Conservation (phyloP, 2,888 invertebrate genomes). For the Notodonta dromedarius region DNA sequence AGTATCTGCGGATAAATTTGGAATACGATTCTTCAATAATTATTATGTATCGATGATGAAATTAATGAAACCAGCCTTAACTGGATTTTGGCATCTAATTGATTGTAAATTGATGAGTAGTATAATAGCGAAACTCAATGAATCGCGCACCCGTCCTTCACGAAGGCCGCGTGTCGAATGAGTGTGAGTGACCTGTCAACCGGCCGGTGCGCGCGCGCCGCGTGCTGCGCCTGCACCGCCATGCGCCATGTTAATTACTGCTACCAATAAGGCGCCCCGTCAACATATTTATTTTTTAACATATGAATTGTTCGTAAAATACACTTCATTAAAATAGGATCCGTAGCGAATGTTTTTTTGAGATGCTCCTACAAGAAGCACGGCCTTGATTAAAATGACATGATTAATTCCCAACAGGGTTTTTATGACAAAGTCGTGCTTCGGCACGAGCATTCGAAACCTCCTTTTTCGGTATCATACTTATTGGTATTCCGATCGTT, state of each 20-base stretch:
- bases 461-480: slow-evolving; percentile 74
- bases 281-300: slow-evolving; percentile 72
- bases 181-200: slow-evolving; percentile 73
- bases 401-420: slow-evolving; percentile 67
- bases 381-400: slow-evolving; percentile 72
- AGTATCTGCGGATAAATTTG: too few relatives aligned
- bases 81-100: neutral
- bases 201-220: slow-evolving; percentile 41
- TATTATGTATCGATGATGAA: too few relatives aligned
- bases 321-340: slow-evolving; percentile 64
- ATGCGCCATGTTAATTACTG: slow-evolving; percentile 76
- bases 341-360: slow-evolving; percentile 57
- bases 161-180: slow-evolving; percentile 66
- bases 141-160: slow-evolving; percentile 63
- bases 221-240: slow-evolving; percentile 57
- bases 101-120: neutral
- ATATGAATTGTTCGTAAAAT: slow-evolving; percentile 65
- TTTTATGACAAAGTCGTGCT: slow-evolving; percentile 64
- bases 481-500: slow-evolving; percentile 63
- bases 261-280: slow-evolving; percentile 75
- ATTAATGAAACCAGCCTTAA: neutral
- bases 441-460: slow-evolving; percentile 61
- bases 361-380: slow-evolving; percentile 39
- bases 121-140: slow-evolving; percentile 42
- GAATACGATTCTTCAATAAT: neutral